phyloP scores from a whole-genome alignment of 2,797 vertebrate species.

The Amblyraja radiata region DNA sequence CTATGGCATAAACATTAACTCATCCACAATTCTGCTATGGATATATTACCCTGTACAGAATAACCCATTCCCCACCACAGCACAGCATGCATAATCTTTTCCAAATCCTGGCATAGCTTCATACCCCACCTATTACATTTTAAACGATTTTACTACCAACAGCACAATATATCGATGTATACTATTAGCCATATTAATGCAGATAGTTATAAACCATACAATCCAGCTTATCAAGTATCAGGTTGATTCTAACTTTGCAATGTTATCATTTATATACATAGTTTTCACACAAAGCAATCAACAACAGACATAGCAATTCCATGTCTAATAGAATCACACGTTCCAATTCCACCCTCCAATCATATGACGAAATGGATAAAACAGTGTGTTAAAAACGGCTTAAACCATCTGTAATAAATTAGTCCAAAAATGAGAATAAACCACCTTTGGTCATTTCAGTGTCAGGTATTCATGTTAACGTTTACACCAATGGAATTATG shows the following conservation, averaged over 20 bases:
- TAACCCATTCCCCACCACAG: no score
- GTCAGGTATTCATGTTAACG: not conserved
- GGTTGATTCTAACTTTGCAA: not conserved
- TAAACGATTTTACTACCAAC: not conserved
- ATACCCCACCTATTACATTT: no score
- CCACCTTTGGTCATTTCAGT: not conserved
- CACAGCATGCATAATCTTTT: no score
- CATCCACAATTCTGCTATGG: no score
- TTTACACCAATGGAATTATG: not conserved
- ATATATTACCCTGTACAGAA: no score
- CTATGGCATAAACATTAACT: no score
- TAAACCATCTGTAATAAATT: not conserved
- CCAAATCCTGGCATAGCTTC: no score
- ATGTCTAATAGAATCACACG: not conserved
- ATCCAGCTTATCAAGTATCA: not conserved
- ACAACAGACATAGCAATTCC: not conserved
- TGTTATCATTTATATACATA: not conserved
- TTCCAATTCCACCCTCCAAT: not conserved
- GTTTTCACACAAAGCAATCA: not conserved
- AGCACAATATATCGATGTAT: not conserved
- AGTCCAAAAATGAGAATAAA: not conserved
- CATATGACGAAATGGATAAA: not conserved
- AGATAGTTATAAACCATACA: not conserved
- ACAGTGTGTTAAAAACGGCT: not conserved
- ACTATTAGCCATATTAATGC: not conserved